Percentiles rank a stretch among this genome's conserved stretches.
Conservation (phyloP, 2,888 invertebrate species). For the Clanis bilineata region DNA sequence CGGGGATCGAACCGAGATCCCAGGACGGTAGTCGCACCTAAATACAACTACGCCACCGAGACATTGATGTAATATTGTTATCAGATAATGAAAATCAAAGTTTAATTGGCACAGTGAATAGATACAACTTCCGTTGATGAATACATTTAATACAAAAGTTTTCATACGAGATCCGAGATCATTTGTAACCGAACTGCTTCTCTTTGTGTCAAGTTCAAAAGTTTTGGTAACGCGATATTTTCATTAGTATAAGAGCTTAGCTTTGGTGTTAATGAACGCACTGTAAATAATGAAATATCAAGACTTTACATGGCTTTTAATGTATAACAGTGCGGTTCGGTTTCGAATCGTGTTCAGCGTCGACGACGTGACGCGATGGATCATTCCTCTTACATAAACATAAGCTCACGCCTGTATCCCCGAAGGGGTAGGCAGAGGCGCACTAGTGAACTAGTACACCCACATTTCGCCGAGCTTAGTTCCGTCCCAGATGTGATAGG, state of each 20-base stretch:
- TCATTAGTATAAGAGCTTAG: not conserved
- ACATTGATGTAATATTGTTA: not conserved
- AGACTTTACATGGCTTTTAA: not conserved
- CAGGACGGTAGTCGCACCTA: too few species aligned
- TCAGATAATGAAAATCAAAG: not conserved
- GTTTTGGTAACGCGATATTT: conserved; percentile 13
- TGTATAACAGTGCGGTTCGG: not conserved
- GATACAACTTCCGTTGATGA: not conserved
- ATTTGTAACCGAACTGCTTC: not conserved
- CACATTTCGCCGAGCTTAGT: too few species aligned
- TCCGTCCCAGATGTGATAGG: too few species aligned
- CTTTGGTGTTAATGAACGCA: not conserved
- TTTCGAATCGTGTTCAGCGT: not conserved
- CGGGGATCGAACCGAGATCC: too few species aligned
- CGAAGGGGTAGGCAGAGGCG: too few species aligned
- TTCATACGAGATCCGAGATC: not conserved
- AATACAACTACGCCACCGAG: too few species aligned
- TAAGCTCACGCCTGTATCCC: too few species aligned
- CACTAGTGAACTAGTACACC: too few species aligned
- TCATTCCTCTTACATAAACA: too few species aligned
- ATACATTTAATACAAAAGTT: conserved; percentile 4
- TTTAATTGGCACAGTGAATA: not conserved
- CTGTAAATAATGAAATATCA: not conserved
- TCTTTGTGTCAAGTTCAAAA: conserved; percentile 5
- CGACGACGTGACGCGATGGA: not conserved